These are phyloP conservation scores for Protonemura montana DNA, from an alignment of 2,888 invertebrate species.

Conservation along the genomic window DNA sequence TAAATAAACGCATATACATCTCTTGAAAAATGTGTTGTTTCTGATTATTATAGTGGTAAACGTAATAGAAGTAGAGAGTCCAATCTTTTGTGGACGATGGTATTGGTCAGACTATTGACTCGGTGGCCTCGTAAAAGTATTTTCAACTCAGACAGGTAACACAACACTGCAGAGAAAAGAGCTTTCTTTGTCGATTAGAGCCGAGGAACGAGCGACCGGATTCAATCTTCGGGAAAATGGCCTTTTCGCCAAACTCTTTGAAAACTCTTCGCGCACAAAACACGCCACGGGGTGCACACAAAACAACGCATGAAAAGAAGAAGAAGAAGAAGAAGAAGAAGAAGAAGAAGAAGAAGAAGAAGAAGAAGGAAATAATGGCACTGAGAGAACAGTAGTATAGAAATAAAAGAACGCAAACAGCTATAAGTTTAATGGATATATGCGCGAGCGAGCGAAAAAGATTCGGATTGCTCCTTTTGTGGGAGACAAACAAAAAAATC, in stretches of 20 bases:
- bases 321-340: neutral
- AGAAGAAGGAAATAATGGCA: slow-evolving; percentile 29
- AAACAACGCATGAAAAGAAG: neutral
- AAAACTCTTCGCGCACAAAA: slow-evolving; percentile 32
- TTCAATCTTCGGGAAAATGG: slow-evolving; percentile 50
- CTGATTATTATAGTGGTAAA: too few species aligned
- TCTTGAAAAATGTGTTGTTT: too few species aligned
- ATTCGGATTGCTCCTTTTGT: slow-evolving; percentile 26
- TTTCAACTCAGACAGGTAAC: slow-evolving; percentile 29
- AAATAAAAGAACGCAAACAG: neutral
- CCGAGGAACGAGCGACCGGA: slow-evolving; percentile 44
- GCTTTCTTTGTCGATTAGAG: slow-evolving; percentile 51
- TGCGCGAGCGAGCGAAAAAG: slow-evolving; percentile 18
- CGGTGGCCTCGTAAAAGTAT: neutral
- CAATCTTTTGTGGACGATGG: neutral
- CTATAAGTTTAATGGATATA: slow-evolving; percentile 23
- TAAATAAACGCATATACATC: too few species aligned
- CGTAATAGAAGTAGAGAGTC: too few species aligned
- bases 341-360: slow-evolving; percentile 15
- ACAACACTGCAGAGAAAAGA: slow-evolving; percentile 47
- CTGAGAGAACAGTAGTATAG: neutral
- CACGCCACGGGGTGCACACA: neutral
- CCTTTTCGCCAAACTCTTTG: slow-evolving; percentile 39
- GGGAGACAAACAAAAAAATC: slow-evolving; percentile 23
- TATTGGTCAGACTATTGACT: neutral